Base-by-base conservation (phyloP, 2,797 vertebrate species). In the Pangasius djambal region DNA sequence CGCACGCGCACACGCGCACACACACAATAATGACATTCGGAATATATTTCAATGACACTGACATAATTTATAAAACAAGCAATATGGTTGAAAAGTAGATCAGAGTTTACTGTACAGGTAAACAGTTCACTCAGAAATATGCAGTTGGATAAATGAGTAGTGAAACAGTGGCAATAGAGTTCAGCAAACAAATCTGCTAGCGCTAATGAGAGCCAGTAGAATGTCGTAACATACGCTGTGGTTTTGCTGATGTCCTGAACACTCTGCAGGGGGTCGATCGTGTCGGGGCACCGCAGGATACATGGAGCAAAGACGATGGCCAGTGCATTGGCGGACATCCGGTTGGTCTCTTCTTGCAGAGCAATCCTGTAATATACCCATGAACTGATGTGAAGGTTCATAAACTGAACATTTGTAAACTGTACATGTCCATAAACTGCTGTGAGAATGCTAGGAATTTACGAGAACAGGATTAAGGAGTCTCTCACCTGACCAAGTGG, bases 251-350 rank as follows among this genome's bases (percentile, higher is more conserved):
- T 99, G 95, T 99, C 99, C 94, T 99, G 98, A 55, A 99, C 98
- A 0, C 99, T 99, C 93, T 98, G 97, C 55, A 99, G 96, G 0
- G 98, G 99, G 84, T 99, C 98, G 0, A 96, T 99, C 0, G 97
- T 98, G 94, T 99, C 98, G 0, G 99, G 99, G 88, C 98, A 98
- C 88, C 98, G 99, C 63, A 99, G 97, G 93, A 99, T 98, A 87
- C 99, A 99, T 13, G 99, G 99, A 37, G 99, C 99, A 88, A 99
- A 99, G 44, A 99, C 99, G 0, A 99, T 99, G 78, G 99, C 99
- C 94, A 99, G 92, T 77, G 99, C 98, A 0, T 99, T 99, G 4
- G 98, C 97, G 28, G 99, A 99, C 99, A 99, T 99, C 15, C 98
- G 97, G 93, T 99, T 99, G 28, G 98, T 99, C 0, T 99, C 98